Evolutionary conservation across 2,797 vertebrate species (phyloP), one percentile per base, ranked within the genome.

Genomic region (Capromys pilorides): DNA sequence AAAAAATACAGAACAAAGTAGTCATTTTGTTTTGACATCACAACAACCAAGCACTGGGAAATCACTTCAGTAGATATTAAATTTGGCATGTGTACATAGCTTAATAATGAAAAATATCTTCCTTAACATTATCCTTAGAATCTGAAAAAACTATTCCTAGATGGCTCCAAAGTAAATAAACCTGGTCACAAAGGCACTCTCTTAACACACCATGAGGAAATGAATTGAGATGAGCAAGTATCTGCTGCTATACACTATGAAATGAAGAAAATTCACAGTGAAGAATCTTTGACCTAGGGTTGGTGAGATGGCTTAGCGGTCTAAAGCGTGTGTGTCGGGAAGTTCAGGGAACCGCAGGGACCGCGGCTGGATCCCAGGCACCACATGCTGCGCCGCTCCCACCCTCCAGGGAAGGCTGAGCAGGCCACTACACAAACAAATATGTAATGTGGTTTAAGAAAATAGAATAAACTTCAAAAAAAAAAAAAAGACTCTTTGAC

Each of bases 91-190:
- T 91, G 83, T 93, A 84, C 4, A 62, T 0, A 91, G 36, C 12
- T 79, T 80, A 95, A 80, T n/a, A 90, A 57, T 84, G 19, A 95
- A 19, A 66, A 91, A 79, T 80, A 86, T 86, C 83, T 93, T 88
- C 71, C 80, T 88, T 86, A 93, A 94, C 82, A 94, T 71, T 71
- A 92, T 81, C 33, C 45, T 41, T 61, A 77, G 54, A 92, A 88
- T 90, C 81, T 5, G 0, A 39, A 94, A 88, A 77, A 36, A 80
- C 69, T 84, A 92, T 87, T 57, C 28, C 57, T 84, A 91, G 31
- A 82, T 88, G 36, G 13, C 2, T 54, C 82, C n/a, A 94, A 90
- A 93, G 49, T 73, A 73, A 93, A 95, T 77, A 95, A 95, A 86
- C 6, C 54, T 67, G 28, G 79, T 61, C 89, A 61, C 45, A 73